These are phyloP conservation scores for Falco naumanni DNA, from an alignment of 2,797 vertebrate genomes.

Conservation along the genomic window DNA sequence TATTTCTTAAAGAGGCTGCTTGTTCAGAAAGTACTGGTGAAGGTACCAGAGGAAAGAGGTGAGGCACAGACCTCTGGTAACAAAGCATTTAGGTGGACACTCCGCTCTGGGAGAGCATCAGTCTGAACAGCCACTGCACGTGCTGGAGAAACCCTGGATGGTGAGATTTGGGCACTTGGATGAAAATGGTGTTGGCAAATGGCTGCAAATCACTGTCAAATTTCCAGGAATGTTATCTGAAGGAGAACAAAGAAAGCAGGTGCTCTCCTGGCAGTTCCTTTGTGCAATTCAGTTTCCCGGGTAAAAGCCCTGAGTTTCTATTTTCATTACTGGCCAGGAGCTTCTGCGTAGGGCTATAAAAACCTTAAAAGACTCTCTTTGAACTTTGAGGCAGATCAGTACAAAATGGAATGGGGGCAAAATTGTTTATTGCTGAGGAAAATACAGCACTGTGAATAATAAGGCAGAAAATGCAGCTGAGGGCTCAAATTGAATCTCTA, in stretches of 20 bases:
- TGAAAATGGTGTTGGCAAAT: not conserved
- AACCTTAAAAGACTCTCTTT: not conserved
- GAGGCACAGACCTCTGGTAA: not conserved
- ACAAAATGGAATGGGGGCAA: conserved; percentile 22
- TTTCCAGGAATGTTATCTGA: not conserved
- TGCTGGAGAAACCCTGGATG: not conserved
- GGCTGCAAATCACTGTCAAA: not conserved
- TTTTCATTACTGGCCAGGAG: not conserved
- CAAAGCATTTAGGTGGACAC: not conserved
- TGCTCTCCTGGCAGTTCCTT: not conserved
- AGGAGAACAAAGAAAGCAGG: conserved; percentile 24
- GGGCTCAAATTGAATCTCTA: conserved; percentile 1
- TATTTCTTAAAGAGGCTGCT: not conserved
- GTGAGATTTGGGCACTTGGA: not conserved
- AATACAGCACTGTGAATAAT: conserved; percentile 24
- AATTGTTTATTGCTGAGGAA: conserved; percentile 44
- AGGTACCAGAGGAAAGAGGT: not conserved
- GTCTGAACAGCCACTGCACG: accelerated
- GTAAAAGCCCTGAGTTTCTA: not conserved
- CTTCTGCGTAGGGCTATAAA: not conserved
- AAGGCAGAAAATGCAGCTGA: conserved; percentile 52
- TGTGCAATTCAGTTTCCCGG: not conserved
- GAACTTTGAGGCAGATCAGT: conserved; percentile 5
- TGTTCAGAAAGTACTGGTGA: not conserved
- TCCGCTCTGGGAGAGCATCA: not conserved